These are phyloP conservation scores for Cantharis flavilabris DNA, from an alignment of 2,888 invertebrate species.

Conservation along the genomic window DNA sequence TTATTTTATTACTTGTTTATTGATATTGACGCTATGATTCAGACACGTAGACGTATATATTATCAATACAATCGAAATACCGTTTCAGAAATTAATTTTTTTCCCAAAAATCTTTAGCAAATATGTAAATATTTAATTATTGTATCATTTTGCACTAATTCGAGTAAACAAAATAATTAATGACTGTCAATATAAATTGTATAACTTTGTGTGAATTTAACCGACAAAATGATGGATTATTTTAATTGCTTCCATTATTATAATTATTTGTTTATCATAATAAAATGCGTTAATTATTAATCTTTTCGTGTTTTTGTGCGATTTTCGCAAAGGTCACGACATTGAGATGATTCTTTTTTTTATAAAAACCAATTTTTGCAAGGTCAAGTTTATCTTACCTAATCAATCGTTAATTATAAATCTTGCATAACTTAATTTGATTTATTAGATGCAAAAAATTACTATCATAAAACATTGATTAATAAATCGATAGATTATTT, in stretches of 20 bases:
- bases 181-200: neutral
- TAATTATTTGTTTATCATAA: neutral
- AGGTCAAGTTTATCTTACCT: constrained; percentile 3
- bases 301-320: neutral
- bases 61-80: neutral
- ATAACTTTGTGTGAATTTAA: neutral
- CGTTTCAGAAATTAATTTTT: neutral
- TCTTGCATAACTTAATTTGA: neutral
- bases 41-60: neutral
- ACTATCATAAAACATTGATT: neutral
- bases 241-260: neutral
- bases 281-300: neutral
- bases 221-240: neutral
- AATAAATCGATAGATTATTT: neutral
- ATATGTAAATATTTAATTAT: neutral
- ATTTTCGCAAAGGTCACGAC: neutral
- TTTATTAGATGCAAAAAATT: neutral
- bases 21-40: constrained; percentile 1
- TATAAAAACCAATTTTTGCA: constrained; percentile 1
- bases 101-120: neutral
- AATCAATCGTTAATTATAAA: neutral
- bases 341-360: neutral
- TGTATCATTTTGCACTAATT: neutral
- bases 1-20: neutral
- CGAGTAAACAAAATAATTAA: constrained; percentile 1